Conservation (phyloP, 1,140 invertebrate genomes). For the Cydia splendana region DNA sequence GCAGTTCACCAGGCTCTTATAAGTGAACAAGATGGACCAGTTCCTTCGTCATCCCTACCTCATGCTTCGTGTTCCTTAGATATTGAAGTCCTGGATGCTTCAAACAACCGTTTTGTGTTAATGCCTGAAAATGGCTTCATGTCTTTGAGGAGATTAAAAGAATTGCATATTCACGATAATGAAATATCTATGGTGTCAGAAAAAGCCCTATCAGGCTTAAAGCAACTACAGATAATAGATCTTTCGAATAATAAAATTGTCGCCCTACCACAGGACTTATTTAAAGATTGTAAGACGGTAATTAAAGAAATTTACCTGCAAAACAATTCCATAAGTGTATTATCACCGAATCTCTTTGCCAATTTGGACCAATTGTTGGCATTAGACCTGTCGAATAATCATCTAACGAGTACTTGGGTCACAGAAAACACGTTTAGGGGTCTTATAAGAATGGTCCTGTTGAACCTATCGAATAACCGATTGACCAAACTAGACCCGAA, state of each 20-base stretch:
- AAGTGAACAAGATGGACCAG: constrained; percentile 78
- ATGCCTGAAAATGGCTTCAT: constrained; percentile 90
- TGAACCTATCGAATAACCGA: constrained; percentile 92
- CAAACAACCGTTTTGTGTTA: constrained; percentile 90
- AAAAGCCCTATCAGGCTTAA: constrained; percentile 88
- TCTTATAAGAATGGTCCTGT: constrained; percentile 90
- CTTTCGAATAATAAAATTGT: constrained; percentile 93
- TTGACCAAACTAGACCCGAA: constrained; percentile 89
- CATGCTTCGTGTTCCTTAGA: constrained; percentile 86
- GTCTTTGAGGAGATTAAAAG: constrained; percentile 85
- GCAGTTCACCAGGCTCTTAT: constrained; percentile 82
- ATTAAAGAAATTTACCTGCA: constrained; percentile 93
- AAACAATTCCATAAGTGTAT: constrained; percentile 92
- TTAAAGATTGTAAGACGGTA: constrained; percentile 87
- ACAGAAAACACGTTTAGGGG: constrained; percentile 91
- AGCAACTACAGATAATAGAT: constrained; percentile 89
- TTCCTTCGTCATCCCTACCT: constrained; percentile 66
- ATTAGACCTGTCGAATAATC: constrained; percentile 93
- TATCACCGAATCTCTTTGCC: constrained; percentile 89
- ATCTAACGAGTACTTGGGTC: constrained; percentile 91
- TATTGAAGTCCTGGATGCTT: constrained; percentile 90
- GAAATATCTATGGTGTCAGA: constrained; percentile 92
- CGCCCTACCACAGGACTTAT: constrained; percentile 90
- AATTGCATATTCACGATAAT: constrained; percentile 90
- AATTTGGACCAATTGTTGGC: constrained; percentile 92